Percentiles rank a stretch among this genome's conserved stretches.
Conservation (phyloP, 2,113 vertebrate genomes). For the Melospiza georgiana region DNA sequence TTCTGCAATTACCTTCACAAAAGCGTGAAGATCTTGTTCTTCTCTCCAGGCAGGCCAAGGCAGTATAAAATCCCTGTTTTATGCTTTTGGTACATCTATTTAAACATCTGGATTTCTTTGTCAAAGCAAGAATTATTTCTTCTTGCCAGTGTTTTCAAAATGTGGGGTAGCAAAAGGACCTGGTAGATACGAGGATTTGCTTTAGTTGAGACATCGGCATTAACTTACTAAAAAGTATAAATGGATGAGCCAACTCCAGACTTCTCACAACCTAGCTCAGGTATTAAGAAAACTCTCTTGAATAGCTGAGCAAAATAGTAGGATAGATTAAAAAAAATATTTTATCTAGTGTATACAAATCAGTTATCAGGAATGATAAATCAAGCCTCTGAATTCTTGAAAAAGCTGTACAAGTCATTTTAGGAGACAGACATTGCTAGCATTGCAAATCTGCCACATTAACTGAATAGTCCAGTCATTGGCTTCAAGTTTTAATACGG, state of each 20-base stretch:
- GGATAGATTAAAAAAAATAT: not conserved
- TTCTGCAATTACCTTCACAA: not conserved
- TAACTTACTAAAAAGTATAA: not conserved
- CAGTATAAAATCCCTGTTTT: not conserved
- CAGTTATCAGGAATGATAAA: constrained; percentile 5
- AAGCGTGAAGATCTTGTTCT: not conserved
- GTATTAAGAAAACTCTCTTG: not conserved
- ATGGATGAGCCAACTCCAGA: not conserved
- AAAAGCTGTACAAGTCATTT: not conserved
- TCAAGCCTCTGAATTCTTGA: not conserved
- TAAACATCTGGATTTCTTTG: not conserved
- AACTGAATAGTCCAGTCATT: not conserved
- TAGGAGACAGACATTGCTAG: not conserved
- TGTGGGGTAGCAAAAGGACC: not conserved
- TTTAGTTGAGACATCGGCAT: not conserved
- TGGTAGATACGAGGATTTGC: not conserved
- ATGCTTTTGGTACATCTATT: not conserved
- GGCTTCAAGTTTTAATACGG: not conserved
- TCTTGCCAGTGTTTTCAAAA: not conserved
- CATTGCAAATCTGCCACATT: not conserved
- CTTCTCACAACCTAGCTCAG: not conserved
- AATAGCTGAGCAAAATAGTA: not conserved
- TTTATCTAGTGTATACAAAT: not conserved
- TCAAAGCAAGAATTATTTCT: not conserved
- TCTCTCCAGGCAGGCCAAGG: not conserved